These are phyloP conservation scores for Drosophila subobscura DNA, from an alignment of 1,140 invertebrate species.

Conservation along the genomic window DNA sequence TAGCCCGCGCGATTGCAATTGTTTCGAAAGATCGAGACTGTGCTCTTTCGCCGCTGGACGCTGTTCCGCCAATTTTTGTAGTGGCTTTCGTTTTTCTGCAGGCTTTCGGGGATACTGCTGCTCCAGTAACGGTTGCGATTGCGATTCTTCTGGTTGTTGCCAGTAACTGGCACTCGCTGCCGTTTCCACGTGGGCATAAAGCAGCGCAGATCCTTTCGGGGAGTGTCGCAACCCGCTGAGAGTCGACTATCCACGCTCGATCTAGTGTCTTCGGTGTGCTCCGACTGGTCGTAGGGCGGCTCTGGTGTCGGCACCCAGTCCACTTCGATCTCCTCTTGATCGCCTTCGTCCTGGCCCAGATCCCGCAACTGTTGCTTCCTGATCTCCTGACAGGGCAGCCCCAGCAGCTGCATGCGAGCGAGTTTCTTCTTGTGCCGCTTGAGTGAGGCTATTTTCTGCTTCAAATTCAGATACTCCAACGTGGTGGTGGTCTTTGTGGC, in stretches of 20 bases:
- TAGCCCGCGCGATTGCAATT: too few species aligned
- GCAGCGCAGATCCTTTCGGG: not conserved
- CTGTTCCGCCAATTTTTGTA: too few species aligned
- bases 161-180: too few species aligned
- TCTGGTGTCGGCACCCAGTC: constrained; percentile 72
- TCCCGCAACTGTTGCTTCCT: constrained; percentile 45
- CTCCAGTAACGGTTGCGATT: too few species aligned
- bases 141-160: too few species aligned
- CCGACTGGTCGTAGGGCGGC: constrained; percentile 3
- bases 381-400: constrained; percentile 53
- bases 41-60: too few species aligned
- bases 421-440: constrained; percentile 57
- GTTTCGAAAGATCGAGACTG: too few species aligned
- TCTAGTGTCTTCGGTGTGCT: not conserved
- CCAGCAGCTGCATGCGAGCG: constrained; percentile 63
- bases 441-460: constrained; percentile 47
- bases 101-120: too few species aligned
- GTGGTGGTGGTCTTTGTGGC: constrained; percentile 62
- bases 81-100: too few species aligned
- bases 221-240: constrained; percentile 23
- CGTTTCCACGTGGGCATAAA: not conserved
- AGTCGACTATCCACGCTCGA: constrained; percentile 6
- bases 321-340: constrained; percentile 37
- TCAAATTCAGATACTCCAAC: constrained; percentile 56
- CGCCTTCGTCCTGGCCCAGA: constrained; percentile 49